phyloP scores from a whole-genome alignment of 2,113 vertebrate genomes.

The Solea solea region DNA sequence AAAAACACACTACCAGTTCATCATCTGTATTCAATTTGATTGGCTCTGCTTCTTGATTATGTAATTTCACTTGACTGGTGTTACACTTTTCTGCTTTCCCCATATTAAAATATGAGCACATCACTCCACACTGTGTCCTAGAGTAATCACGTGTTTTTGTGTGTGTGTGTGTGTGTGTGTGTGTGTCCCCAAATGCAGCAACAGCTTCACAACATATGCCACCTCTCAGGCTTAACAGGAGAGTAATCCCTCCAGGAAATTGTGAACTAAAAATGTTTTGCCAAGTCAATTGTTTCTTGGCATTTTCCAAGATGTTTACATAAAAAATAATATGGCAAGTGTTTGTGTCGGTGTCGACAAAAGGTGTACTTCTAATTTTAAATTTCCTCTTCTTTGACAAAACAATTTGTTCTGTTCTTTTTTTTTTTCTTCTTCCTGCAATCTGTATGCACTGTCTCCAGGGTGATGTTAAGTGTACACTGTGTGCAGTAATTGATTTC shows the following conservation, averaged over 20 bases:
- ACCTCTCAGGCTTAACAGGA: slow-evolving; percentile 11
- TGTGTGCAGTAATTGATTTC: slow-evolving; percentile 30
- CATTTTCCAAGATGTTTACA: neutral
- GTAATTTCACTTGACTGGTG: no score
- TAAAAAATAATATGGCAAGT: neutral
- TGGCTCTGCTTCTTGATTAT: no score
- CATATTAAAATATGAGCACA: neutral
- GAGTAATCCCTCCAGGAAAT: slow-evolving; percentile 20
- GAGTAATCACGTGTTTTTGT: slow-evolving; percentile 1
- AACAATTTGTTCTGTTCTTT: slow-evolving; percentile 11
- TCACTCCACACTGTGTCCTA: neutral
- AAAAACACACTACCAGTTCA: slow-evolving; percentile 1
- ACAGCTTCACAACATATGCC: slow-evolving; percentile 12
- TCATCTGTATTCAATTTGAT: neutral
- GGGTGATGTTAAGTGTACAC: slow-evolving; percentile 18
- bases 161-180: neutral
- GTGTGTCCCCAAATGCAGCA: neutral
- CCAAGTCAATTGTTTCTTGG: slow-evolving; percentile 1
- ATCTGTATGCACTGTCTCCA: neutral
- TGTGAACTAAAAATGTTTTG: slow-evolving; percentile 4
- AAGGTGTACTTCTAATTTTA: slow-evolving; percentile 6
- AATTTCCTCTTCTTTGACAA: slow-evolving; percentile 11
- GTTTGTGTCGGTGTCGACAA: slow-evolving; percentile 7
- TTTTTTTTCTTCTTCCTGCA: slow-evolving; percentile 7
- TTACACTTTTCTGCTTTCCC: neutral